A percentile compares a stretch with the other conserved stretches of the same genome.
phyloP scores from a whole-genome alignment of 1,140 invertebrate species.

The Planococcus citri region DNA sequence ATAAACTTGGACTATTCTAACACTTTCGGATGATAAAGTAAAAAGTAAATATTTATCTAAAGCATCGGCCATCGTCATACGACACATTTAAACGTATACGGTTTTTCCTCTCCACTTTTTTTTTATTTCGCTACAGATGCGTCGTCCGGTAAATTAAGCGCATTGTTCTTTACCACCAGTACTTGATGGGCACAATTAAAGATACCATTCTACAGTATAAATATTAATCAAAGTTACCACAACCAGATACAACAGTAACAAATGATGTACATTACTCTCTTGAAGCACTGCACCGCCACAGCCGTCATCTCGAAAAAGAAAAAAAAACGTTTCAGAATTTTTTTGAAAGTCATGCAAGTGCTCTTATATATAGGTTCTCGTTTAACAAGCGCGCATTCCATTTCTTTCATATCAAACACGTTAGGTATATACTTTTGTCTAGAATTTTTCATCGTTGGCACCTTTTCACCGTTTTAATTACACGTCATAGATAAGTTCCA shows the following conservation, averaged over 20 bases:
- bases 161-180: neutral
- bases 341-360: constrained; percentile 14
- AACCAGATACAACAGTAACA: neutral
- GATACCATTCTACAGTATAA: neutral
- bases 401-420: neutral
- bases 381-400: neutral
- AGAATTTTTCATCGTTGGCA: neutral
- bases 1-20: neutral
- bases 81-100: too few relatives aligned
- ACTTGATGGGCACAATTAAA: neutral
- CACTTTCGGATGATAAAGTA: too few relatives aligned
- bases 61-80: neutral
- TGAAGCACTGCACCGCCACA: neutral
- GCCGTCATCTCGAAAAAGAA: neutral
- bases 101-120: too few relatives aligned
- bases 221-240: constrained; percentile 12
- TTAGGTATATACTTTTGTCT: neutral
- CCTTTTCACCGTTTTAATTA: constrained; percentile 7
- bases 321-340: neutral
- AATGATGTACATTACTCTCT: constrained; percentile 11
- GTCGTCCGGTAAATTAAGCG: neutral
- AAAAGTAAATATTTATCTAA: neutral
- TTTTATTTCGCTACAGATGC: too few relatives aligned
- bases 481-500: neutral
- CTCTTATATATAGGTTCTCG: neutral